A percentile compares a stretch with the other conserved stretches of the same genome.
These are phyloP conservation scores for Sciaenops ocellatus DNA, from an alignment of 2,797 vertebrate species.

Conservation along the genomic window DNA sequence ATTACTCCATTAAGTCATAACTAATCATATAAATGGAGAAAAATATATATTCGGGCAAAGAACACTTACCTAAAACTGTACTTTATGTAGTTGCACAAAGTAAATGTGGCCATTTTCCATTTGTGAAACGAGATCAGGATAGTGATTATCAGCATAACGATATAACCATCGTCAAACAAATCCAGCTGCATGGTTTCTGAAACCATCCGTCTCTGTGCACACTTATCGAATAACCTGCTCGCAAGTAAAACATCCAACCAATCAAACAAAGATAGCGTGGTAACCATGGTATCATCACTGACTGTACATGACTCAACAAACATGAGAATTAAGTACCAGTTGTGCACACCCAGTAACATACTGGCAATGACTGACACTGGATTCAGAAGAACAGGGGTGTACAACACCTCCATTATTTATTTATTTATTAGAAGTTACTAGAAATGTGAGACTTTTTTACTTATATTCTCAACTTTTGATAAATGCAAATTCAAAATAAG, in stretches of 20 bases:
- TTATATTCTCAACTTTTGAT: too few relatives aligned
- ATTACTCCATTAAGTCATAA: neutral
- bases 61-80: neutral
- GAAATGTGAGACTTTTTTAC: too few relatives aligned
- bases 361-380: conserved; percentile 10
- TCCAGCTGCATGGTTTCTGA: neutral
- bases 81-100: neutral
- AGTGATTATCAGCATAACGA: neutral
- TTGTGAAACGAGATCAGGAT: neutral
- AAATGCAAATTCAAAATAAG: too few relatives aligned
- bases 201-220: neutral
- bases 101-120: neutral
- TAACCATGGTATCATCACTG: conserved; percentile 26
- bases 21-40: neutral
- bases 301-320: conserved; percentile 46
- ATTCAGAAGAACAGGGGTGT: conserved; percentile 5
- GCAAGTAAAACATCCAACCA: neutral
- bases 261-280: conserved; percentile 35
- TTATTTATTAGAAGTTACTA: too few relatives aligned
- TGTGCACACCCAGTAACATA: conserved; percentile 29
- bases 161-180: neutral
- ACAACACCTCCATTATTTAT: too few relatives aligned
- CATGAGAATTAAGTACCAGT: conserved; percentile 7
- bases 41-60: neutral
- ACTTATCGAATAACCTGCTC: neutral